Evolutionary conservation across 1,140 invertebrate genomes (phyloP), one percentile per base, ranked within the genome.

Genomic region (Anoplolepis gracilipes): DNA sequence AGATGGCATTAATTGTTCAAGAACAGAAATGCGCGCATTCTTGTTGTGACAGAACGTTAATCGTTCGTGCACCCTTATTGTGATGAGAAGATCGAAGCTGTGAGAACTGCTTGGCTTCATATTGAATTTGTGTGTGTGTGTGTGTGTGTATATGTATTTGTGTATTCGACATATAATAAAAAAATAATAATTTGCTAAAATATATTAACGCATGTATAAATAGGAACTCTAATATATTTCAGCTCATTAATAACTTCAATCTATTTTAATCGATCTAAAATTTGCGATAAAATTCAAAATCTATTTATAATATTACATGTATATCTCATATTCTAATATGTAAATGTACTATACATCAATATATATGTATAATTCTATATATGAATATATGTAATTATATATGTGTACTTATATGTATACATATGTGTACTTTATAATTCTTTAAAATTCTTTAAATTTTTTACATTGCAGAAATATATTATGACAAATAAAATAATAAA

Each of bases 1-100:
- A 90, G 87, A 85, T 65, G 53, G 59, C 82, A 87, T 86, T 92
- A 90, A 91, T 92, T 89, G 85, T 88, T 76, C n/a, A 53, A 61
- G 64, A 79, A 85, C 70, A 70, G 53, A 77, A 91, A 88, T 76
- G 79, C 61, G 46, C 55, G 39, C 19, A 61, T 55, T 46, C 49
- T 62, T 85, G 86, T 85, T 85, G 67, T 88, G 92, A 89, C 91
- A 91, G 73, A 82, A 82, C 77, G 62, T 89, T 87, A 89, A 90
- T 89, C 85, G 87, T 42, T 81, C 22, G 25, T 22, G 46, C 69
- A 88, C 85, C 85, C 73, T 87, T 88, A 86, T 88, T 89, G 67
- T 77, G 77, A 76, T 57, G 13, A 11, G 36, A 8, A 46, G 61
- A 86, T 84, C 81, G 79, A 79, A 86, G 46, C 76, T 86, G 84